These are phyloP conservation scores for Prolemur simus DNA, from an alignment of 2,113 vertebrate genomes.

Conservation along the genomic window DNA sequence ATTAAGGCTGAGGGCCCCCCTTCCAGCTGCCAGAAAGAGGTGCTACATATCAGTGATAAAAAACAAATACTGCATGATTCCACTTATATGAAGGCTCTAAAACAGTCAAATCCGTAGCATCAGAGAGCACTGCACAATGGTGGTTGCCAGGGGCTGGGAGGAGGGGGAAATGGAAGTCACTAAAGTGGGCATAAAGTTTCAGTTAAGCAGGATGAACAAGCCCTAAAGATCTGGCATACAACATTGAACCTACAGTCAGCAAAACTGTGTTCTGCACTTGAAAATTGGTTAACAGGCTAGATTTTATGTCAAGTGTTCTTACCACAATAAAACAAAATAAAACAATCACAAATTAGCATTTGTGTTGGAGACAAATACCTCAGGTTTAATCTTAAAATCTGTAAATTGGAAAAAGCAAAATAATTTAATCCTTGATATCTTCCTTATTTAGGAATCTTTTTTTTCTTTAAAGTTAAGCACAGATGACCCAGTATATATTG, in stretches of 20 bases:
- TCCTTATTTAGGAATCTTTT: neutral
- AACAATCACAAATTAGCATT: neutral
- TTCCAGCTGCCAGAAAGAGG: neutral
- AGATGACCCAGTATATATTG: no score
- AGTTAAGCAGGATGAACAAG: neutral
- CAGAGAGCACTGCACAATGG: no score
- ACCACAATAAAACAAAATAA: neutral
- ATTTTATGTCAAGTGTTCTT: neutral
- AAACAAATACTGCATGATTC: neutral
- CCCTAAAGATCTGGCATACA: neutral
- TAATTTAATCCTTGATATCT: neutral
- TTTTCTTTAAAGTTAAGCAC: neutral
- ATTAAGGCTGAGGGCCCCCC: neutral
- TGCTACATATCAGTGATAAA: neutral
- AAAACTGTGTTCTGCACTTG: no score
- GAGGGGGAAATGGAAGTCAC: neutral
- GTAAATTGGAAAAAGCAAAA: conserved; percentile 21
- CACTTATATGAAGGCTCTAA: neutral
- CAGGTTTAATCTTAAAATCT: conserved; percentile 41
- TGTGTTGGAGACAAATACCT: conserved; percentile 43
- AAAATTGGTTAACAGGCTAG: neutral
- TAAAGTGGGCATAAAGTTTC: neutral
- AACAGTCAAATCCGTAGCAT: neutral
- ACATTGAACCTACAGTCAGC: neutral
- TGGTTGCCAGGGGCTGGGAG: no score